Evolutionary conservation across 1,140 invertebrate species (phyloP).

Genomic region (Globodera ellingtonae): DNA sequence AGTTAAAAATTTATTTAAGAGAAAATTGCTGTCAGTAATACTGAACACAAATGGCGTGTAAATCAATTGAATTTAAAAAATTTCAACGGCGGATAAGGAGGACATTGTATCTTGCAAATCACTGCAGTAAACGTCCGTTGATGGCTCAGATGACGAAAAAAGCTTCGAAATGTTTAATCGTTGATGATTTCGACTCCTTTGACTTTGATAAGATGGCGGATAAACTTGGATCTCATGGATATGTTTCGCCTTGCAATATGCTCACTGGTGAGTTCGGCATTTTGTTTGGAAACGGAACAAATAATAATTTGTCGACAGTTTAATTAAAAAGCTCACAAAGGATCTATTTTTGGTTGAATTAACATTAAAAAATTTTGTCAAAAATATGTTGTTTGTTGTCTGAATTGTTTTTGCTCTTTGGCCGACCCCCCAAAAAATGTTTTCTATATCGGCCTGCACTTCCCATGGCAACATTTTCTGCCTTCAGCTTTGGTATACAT

Average conservation of each 20-base stretch:
- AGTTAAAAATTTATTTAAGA: no score
- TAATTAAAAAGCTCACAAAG: neutral
- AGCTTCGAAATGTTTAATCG: constrained; percentile 27
- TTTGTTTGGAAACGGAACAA: constrained; percentile 46
- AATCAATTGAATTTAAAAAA: constrained; percentile 36
- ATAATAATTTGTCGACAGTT: constrained; percentile 32
- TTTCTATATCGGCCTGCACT: no score
- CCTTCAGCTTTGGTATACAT: constrained; percentile 59
- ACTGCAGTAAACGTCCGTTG: neutral
- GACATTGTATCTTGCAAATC: constrained; percentile 15
- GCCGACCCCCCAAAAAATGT: no score
- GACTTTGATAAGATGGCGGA: constrained; percentile 17
- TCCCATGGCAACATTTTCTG: constrained; percentile 51
- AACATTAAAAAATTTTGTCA: neutral
- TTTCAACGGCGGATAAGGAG: constrained; percentile 29
- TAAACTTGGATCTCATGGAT: neutral
- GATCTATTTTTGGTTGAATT: neutral
- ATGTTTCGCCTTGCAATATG: constrained; percentile 19
- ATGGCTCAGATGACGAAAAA: constrained; percentile 3
- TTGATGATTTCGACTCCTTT: constrained; percentile 17
- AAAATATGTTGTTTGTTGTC: neutral
- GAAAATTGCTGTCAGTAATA: neutral
- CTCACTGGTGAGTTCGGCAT: neutral
- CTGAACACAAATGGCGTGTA: constrained; percentile 25
- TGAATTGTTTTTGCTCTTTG: no score